phyloP scores from a whole-genome alignment of 2,888 invertebrate species.

The Rhopalosiphum nymphaeae region DNA sequence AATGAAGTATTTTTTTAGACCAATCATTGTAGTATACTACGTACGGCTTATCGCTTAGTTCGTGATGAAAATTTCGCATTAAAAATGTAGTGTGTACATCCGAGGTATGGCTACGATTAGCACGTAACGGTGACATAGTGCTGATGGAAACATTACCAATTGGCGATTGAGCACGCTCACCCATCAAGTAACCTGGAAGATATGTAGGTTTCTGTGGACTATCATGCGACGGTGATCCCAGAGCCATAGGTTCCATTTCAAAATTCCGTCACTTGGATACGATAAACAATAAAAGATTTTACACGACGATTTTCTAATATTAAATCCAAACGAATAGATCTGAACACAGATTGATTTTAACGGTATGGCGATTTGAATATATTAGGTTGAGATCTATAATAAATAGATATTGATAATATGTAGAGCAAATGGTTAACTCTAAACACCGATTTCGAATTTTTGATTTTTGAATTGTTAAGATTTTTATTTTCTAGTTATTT shows the following conservation, averaged over 20 bases:
- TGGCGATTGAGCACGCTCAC: slow-evolving; percentile 54
- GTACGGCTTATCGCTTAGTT: slow-evolving; percentile 55
- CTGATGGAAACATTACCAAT: slow-evolving; percentile 43
- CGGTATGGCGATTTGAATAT: neutral
- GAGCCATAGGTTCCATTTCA: slow-evolving; percentile 57
- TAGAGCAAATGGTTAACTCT: neutral
- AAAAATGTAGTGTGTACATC: slow-evolving; percentile 59
- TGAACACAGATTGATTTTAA: neutral
- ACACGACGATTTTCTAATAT: neutral
- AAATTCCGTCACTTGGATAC: neutral
- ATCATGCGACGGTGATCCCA: slow-evolving; percentile 55
- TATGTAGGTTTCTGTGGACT: slow-evolving; percentile 60
- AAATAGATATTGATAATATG: no score
- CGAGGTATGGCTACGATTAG: slow-evolving; percentile 33
- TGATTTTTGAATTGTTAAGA: no score
- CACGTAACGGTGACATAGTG: slow-evolving; percentile 40
- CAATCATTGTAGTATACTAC: neutral
- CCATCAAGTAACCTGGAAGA: slow-evolving; percentile 57
- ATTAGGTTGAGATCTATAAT: no score
- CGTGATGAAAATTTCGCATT: slow-evolving; percentile 60
- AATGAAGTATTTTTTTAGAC: neutral
- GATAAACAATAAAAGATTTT: neutral
- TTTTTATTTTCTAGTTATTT: no score
- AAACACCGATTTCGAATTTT: neutral
- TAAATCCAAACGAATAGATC: neutral